Base-by-base conservation (phyloP, 2,797 vertebrate species). In the Leptoclinus maculatus region DNA sequence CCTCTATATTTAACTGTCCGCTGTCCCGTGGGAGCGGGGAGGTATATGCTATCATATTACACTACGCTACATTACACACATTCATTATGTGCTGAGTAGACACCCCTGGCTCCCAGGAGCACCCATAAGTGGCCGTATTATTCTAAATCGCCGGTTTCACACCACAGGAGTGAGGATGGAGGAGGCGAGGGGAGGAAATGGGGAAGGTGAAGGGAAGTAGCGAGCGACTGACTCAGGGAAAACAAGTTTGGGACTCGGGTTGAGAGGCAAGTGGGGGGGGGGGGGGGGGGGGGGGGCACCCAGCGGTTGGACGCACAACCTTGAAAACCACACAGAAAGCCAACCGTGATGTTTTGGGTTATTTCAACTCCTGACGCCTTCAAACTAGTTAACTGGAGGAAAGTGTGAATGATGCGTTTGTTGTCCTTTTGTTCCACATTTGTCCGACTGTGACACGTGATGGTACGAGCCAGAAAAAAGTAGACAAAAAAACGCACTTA, bases 11-110 rank as follows among this genome's bases (percentile, higher is more conserved):
- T 94, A 93, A 93, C 94, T 86, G 90, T 90, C 90, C 82, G 36
- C 60, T 19, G 53, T 93, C 94, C 92, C 87, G 51, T 87, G 92
- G 91, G 92, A 92, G 89, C 45, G 12, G 60, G 70, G 82, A 90
- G 91, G 91, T 92, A 94, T 94, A 93, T 83, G 91, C 93, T 90
- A 92, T 94, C 92, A 89, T 87, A 91, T 94, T 93, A 94, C 92
- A 90, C 90, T 90, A 93, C 85, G 92, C 92, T 93, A 94, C 94
- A 94, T 94, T 93, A 93, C 92, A 93, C 93, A 93, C 94, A 93
- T 94, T 94, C 92, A 94, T 94, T 93, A 94, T 90, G 91, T 93
- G 94, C 94, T 90, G 94, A 94, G 92, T 89, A 93, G 92, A 91
- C 93, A 92, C 93, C 91, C 89, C 88, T 85, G 84, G 92, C 76